Evolutionary conservation across 2,888 invertebrate species (phyloP).

Genomic region (Himalopsyche japonica): DNA sequence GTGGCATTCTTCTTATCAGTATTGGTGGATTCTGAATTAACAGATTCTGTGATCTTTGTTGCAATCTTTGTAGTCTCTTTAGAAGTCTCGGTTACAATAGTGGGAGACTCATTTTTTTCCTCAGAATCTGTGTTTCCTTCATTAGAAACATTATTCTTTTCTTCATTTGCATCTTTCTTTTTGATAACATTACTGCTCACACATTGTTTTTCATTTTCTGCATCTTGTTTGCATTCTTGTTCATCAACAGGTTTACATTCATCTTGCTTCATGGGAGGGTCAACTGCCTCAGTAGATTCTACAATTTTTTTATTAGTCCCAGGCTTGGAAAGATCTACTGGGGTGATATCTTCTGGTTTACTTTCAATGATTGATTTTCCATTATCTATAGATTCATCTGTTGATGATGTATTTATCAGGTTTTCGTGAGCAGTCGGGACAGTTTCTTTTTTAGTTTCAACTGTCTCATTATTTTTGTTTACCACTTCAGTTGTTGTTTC

Average conservation of each 20-base stretch:
- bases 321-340: not conserved
- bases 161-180: not conserved
- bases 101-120: not conserved
- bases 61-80: not conserved
- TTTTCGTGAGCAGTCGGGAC: not conserved
- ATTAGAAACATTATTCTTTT: not conserved
- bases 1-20: too few species aligned
- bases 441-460: not conserved
- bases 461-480: not conserved
- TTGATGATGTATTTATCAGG: not conserved
- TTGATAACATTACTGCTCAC: not conserved
- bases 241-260: not conserved
- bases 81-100: not conserved
- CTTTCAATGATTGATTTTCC: not conserved
- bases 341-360: not conserved
- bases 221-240: not conserved
- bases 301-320: not conserved
- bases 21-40: not conserved
- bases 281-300: not conserved
- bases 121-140: not conserved
- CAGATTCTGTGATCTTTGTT: not conserved
- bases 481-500: not conserved
- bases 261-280: not conserved
- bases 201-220: not conserved
- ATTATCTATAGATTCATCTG: not conserved